Evolutionary conservation across 37 sponge, comb jelly and placozoan genomes (phyloP).

Genomic region (Sycon ciliatum): DNA sequence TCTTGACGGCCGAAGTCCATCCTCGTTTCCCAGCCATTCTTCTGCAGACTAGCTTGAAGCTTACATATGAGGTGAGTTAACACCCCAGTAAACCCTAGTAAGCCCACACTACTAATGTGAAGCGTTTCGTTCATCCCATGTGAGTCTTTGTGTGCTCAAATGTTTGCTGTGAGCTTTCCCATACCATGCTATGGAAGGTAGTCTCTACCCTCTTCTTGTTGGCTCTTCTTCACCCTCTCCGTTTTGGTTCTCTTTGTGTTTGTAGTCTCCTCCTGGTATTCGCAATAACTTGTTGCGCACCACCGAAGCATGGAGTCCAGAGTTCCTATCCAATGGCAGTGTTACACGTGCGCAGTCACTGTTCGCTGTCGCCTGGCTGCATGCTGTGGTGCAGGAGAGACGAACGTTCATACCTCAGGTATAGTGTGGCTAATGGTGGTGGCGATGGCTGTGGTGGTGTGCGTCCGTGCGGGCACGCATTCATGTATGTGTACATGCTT

Average conservation of each 20-base stretch:
- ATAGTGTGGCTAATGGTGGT: no score
- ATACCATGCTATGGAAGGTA: no score
- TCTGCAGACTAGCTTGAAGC: conserved; percentile 76
- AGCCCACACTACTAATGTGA: no score
- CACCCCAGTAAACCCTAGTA: no score
- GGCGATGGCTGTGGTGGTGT: no score
- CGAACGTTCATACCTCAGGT: conserved; percentile 74
- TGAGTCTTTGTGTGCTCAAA: not conserved
- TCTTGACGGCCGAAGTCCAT: conserved; percentile 91
- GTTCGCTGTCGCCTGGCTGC: conserved; percentile 94
- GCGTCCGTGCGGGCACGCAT: no score
- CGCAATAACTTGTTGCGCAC: conserved; percentile 83
- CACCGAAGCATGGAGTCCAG: conserved; percentile 78
- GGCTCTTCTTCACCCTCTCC: not conserved
- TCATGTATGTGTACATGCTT: no score
- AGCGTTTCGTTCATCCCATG: not conserved
- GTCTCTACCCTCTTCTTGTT: no score
- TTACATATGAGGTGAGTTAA: conserved; percentile 51
- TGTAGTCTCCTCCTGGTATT: conserved; percentile 77
- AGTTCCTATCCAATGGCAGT: conserved; percentile 55
- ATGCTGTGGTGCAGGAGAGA: conserved; percentile 94
- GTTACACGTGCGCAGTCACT: conserved; percentile 61
- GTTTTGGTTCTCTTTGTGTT: conserved; percentile 18
- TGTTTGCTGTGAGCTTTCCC: not conserved
- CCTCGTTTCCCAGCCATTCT: conserved; percentile 76